Evolutionary conservation across 2,888 invertebrate species (phyloP).

Genomic region (Monochamus alternatus): DNA sequence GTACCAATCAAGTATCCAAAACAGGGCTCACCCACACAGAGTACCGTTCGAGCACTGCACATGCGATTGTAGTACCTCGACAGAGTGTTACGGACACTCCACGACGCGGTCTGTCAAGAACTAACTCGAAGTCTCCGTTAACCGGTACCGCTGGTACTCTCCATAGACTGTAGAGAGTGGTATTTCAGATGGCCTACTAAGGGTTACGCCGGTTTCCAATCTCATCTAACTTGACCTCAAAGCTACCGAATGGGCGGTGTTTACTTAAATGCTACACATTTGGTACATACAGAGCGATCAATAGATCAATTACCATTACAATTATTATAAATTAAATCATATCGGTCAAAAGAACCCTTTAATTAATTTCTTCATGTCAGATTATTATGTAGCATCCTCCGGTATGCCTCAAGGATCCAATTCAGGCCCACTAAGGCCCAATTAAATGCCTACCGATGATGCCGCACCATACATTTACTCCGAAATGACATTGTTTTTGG

Average conservation of each 20-base stretch:
- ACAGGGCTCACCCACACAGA: conserved; percentile 14
- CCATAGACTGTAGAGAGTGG: conserved; percentile 41
- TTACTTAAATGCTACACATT: not conserved
- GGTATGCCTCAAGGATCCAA: no score
- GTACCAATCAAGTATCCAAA: conserved; percentile 22
- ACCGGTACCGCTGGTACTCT: conserved; percentile 30
- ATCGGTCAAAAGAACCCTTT: no score
- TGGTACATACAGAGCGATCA: not conserved
- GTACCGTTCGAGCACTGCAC: conserved; percentile 21
- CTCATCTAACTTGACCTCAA: conserved; percentile 42
- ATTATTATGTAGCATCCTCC: no score
- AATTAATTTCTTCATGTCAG: no score
- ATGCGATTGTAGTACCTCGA: conserved; percentile 12
- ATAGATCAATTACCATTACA: not conserved
- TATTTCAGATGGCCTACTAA: conserved; percentile 46
- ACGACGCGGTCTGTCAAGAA: conserved; percentile 21
- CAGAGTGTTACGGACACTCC: not conserved
- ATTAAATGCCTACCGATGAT: no score
- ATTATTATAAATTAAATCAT: no score
- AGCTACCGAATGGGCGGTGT: conserved; percentile 21
- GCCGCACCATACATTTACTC: no score
- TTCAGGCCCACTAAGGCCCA: no score
- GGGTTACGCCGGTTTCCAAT: conserved; percentile 43
- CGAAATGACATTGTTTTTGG: no score
- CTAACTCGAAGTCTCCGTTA: conserved; percentile 23